A percentile compares a stretch with the other conserved stretches of the same genome.
phyloP scores from a whole-genome alignment of 37 sponge, comb jelly and placozoan species.

The Geodia barretti region DNA sequence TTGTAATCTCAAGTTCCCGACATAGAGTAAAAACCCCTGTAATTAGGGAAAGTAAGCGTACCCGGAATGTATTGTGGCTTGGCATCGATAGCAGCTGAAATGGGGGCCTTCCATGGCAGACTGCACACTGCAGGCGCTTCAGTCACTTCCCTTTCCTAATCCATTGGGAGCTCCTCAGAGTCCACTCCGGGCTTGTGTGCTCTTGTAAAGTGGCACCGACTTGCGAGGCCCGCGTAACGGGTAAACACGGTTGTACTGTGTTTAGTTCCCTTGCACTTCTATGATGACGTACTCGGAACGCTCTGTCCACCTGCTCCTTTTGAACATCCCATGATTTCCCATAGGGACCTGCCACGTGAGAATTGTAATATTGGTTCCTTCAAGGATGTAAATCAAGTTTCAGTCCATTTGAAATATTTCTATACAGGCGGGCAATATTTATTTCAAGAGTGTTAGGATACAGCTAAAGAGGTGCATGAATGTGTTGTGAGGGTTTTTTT shows the following conservation, averaged over 20 bases:
- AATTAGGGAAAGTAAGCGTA: constrained; percentile 4
- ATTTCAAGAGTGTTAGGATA: too few species aligned
- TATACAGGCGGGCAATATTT: too few species aligned
- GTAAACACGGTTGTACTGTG: constrained; percentile 77
- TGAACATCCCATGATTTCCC: constrained; percentile 87
- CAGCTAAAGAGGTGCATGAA: too few species aligned
- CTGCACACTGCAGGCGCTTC: constrained; percentile 64
- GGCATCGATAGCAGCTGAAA: constrained; percentile 89
- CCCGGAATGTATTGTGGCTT: constrained; percentile 65
- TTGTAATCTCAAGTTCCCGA: too few species aligned
- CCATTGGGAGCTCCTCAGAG: constrained; percentile 31
- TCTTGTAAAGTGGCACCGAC: constrained; percentile 53
- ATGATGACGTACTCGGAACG: constrained; percentile 72
- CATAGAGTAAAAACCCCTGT: too few species aligned
- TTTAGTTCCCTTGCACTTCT: too few species aligned
- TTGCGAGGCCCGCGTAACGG: constrained; percentile 66
- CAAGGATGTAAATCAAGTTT: too few species aligned
- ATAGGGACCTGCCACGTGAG: constrained; percentile 18
- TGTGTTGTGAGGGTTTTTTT: too few species aligned
- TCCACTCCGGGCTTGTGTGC: constrained; percentile 20
- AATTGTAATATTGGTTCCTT: not conserved
- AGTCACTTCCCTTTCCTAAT: constrained; percentile 59
- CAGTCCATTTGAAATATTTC: too few species aligned
- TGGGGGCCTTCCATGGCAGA: constrained; percentile 76
- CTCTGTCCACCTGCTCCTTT: constrained; percentile 82